Evolutionary conservation across 1,140 invertebrate species (phyloP).

Genomic region (Sinella curviseta): DNA sequence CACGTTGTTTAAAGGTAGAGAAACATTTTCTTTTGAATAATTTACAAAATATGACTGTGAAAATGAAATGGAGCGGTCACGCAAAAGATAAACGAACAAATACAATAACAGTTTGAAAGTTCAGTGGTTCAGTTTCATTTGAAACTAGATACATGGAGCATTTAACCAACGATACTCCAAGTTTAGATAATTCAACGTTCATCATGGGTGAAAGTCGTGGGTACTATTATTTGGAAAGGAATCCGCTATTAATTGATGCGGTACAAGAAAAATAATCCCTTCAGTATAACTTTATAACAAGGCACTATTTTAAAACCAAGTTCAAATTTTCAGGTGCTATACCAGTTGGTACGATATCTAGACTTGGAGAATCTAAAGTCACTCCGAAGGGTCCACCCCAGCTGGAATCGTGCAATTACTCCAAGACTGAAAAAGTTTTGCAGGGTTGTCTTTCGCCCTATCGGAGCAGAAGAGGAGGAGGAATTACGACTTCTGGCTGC

Average conservation of each 20-base stretch:
- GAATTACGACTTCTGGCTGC: not conserved
- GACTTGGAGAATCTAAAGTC: not conserved
- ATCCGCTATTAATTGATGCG: slow-evolving; percentile 6
- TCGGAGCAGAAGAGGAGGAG: not conserved
- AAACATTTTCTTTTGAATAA: no score
- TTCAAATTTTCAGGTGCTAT: not conserved
- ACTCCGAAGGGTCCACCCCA: not conserved
- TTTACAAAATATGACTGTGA: no score
- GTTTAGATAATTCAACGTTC: not conserved
- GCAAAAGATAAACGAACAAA: no score
- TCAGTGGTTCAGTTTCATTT: no score
- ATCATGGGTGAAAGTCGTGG: not conserved
- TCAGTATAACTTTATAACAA: not conserved
- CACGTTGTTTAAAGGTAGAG: no score
- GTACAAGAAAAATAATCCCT: not conserved
- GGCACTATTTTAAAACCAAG: not conserved
- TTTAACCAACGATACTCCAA: not conserved
- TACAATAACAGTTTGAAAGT: no score
- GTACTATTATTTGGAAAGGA: not conserved
- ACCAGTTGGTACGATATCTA: slow-evolving; percentile 12
- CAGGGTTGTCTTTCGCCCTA: not conserved
- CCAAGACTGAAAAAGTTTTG: not conserved
- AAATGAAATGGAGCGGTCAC: no score
- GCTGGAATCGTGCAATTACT: slow-evolving; percentile 5
- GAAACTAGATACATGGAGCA: no score